Evolutionary conservation across 2,797 vertebrate genomes (phyloP).

Genomic region (Ceryle rudis): DNA sequence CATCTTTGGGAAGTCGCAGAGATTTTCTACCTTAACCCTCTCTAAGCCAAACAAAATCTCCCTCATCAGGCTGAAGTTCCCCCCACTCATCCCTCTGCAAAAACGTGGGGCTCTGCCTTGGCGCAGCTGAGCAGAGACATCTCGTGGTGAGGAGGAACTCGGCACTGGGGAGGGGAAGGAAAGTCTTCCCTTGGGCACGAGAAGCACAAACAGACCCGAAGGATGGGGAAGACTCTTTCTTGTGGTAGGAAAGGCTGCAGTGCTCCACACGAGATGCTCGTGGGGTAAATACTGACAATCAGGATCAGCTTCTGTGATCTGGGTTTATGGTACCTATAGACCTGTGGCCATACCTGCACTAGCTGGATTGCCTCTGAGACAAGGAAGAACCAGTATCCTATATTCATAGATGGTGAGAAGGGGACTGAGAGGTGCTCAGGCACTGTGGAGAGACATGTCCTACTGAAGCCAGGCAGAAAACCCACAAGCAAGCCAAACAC

Average conservation of each 20-base stretch:
- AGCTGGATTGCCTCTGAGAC: not conserved
- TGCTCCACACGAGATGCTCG: accelerated
- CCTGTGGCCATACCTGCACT: not conserved
- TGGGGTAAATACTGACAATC: not conserved
- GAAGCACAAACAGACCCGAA: not conserved
- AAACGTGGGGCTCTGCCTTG: not conserved
- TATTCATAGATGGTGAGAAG: accelerated
- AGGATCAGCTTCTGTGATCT: not conserved
- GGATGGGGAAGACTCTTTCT: not conserved
- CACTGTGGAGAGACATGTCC: not conserved
- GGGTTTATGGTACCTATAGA: not conserved
- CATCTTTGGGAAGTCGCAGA: not conserved
- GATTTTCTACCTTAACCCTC: not conserved
- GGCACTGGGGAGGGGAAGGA: not conserved
- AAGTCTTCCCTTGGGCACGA: not conserved
- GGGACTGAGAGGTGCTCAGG: not conserved
- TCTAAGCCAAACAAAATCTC: not conserved
- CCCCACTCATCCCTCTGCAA: not conserved
- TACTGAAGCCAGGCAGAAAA: not conserved
- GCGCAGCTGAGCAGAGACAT: conserved; percentile 42
- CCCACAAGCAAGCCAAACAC: not conserved
- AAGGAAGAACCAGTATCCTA: not conserved
- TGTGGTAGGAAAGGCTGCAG: not conserved
- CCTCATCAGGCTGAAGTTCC: not conserved
- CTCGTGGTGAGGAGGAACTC: not conserved